Percentiles rank a stretch among this genome's conserved stretches.
phyloP scores from a whole-genome alignment of 2,888 invertebrate genomes.

The Lasioglossum leucozonium region DNA sequence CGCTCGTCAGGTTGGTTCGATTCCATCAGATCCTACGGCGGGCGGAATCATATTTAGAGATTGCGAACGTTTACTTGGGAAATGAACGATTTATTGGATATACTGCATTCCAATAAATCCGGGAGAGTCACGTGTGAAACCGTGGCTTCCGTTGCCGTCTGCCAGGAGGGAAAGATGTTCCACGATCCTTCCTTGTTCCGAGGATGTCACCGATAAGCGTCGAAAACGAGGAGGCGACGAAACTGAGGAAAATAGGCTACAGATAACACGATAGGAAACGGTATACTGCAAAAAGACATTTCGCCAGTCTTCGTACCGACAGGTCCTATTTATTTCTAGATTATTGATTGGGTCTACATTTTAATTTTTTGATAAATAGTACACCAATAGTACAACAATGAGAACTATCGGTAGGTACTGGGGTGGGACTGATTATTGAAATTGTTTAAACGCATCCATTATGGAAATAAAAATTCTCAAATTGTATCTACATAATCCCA shows the following conservation, averaged over 20 bases:
- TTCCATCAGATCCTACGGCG: constrained; percentile 37
- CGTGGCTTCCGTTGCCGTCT: constrained; percentile 48
- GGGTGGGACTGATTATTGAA: no score
- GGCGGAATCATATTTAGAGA: constrained; percentile 59
- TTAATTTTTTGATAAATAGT: no score
- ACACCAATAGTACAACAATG: no score
- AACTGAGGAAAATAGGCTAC: constrained; percentile 15
- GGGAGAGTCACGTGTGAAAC: constrained; percentile 54
- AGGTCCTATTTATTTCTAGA: constrained; percentile 23
- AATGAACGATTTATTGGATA: constrained; percentile 63
- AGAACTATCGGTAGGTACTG: no score
- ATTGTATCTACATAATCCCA: no score
- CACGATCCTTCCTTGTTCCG: constrained; percentile 27
- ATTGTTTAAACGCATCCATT: no score
- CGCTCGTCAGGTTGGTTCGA: constrained; percentile 34
- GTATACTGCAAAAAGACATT: constrained; percentile 15
- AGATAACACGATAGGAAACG: constrained; percentile 10
- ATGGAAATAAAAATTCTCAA: no score
- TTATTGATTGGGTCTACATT: background rate
- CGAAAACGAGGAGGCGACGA: constrained; percentile 10
- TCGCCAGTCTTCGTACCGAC: constrained; percentile 4
- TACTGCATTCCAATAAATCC: constrained; percentile 55
- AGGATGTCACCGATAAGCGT: constrained; percentile 34
- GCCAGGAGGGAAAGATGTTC: constrained; percentile 9
- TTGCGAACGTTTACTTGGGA: constrained; percentile 48